A percentile compares a stretch with the other conserved stretches of the same genome.
phyloP scores from a whole-genome alignment of 2,888 invertebrate genomes.

The Melikaiella ostensackeni region DNA sequence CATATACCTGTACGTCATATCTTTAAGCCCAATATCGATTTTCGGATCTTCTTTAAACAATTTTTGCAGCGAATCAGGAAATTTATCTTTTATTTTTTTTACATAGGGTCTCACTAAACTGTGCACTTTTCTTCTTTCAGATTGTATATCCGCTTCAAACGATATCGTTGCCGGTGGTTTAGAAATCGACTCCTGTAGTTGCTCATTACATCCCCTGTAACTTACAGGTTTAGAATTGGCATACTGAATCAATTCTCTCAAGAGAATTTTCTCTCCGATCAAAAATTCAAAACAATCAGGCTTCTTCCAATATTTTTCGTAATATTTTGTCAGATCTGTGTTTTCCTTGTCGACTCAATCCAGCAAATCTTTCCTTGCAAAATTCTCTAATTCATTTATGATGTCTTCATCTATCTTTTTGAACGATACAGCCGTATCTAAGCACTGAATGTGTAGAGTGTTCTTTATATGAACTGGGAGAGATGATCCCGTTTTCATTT shows the following conservation, averaged over 20 bases:
- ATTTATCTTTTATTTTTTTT: not conserved
- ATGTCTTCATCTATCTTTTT: constrained; percentile 5
- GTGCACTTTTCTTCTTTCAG: not conserved
- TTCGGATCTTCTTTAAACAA: constrained; percentile 2
- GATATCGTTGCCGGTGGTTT: not conserved
- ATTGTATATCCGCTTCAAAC: not conserved
- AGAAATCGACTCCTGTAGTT: not conserved
- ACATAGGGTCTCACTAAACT: not conserved
- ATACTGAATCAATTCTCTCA: not conserved
- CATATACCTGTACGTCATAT: not conserved
- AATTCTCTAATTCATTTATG: not conserved
- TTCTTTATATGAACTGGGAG: constrained; percentile 40
- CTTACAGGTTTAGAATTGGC: not conserved
- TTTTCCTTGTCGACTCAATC: not conserved
- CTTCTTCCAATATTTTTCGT: not conserved
- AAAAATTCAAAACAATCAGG: constrained; percentile 16
- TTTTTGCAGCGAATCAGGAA: not conserved
- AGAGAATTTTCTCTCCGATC: constrained; percentile 24
- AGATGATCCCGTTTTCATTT: not conserved
- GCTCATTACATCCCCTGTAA: constrained; percentile 4
- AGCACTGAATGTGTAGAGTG: constrained; percentile 35
- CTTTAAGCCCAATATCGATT: not conserved
- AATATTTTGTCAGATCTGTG: not conserved
- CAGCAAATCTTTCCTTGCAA: not conserved
- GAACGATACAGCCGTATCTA: constrained; percentile 41